phyloP scores from a whole-genome alignment of 2,113 vertebrate species.

The Chlorodrepanis virens region DNA sequence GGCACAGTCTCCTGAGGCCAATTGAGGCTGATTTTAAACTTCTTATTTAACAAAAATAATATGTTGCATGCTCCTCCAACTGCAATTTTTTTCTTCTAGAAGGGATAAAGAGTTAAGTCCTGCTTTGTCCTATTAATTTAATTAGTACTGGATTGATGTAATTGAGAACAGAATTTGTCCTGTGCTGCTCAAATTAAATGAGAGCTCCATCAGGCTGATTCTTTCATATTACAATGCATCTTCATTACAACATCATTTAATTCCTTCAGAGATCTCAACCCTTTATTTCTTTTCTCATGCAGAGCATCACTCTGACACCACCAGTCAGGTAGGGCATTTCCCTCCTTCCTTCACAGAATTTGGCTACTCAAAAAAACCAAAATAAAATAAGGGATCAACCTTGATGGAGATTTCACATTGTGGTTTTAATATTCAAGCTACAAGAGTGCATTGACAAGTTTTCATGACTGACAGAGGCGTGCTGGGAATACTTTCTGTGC shows the following conservation, averaged over 20 bases:
- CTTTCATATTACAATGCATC: constrained; percentile 14
- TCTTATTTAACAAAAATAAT: not conserved
- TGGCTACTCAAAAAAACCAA: not conserved
- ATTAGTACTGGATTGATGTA: constrained; percentile 36
- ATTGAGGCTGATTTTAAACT: not conserved
- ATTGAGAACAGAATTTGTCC: constrained; percentile 33
- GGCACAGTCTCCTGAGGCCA: not conserved
- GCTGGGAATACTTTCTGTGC: not conserved
- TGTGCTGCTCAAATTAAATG: constrained; percentile 17
- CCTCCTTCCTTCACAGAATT: not conserved
- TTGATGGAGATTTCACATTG: not conserved
- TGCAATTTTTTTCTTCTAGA: not conserved
- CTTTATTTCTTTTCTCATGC: not conserved
- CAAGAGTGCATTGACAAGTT: not conserved
- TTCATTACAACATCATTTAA: constrained; percentile 26
- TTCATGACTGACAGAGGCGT: not conserved
- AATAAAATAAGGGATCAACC: fast-evolving
- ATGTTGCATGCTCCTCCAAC: not conserved
- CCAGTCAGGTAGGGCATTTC: not conserved
- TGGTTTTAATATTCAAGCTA: constrained; percentile 26
- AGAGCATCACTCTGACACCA: not conserved
- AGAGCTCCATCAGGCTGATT: constrained; percentile 21
- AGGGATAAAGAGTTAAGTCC: not conserved
- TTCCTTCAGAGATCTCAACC: not conserved
- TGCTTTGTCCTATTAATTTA: constrained; percentile 38